Percentiles rank a stretch among this genome's conserved stretches.
Conservation (phyloP, 1,140 invertebrate species). For the Brachionus rubens region DNA sequence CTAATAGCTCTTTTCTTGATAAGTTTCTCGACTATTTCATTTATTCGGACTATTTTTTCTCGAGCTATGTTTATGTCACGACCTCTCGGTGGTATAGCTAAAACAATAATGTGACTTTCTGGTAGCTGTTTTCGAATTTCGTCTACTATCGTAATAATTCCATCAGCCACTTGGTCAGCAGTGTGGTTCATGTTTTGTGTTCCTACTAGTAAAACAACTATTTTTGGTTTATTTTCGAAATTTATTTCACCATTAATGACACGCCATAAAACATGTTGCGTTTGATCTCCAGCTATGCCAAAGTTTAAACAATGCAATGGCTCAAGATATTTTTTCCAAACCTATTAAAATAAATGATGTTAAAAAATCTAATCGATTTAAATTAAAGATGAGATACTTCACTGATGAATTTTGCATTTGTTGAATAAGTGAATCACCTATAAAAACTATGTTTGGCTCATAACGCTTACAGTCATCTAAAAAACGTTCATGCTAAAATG, state of each 20-base stretch:
- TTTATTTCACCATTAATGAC: conserved; percentile 81
- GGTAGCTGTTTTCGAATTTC: conserved; percentile 72
- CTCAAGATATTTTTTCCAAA: conserved; percentile 80
- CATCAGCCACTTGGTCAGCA: conserved; percentile 74
- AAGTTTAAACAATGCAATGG: conserved; percentile 83
- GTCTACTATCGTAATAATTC: conserved; percentile 72
- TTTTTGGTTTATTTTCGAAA: conserved; percentile 64
- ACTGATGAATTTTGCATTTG: conserved; percentile 71
- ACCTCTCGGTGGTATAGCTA: conserved; percentile 77
- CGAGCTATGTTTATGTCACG: conserved; percentile 74
- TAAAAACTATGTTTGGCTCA: conserved; percentile 83
- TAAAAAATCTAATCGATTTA: no score
- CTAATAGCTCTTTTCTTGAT: conserved; percentile 65
- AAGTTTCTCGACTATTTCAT: conserved; percentile 68
- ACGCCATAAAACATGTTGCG: conserved; percentile 82
- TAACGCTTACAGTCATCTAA: conserved; percentile 74
- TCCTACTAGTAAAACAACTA: conserved; percentile 77
- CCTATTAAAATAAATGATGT: conserved; percentile 52
- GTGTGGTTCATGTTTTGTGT: conserved; percentile 78
- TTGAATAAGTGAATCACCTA: conserved; percentile 79
- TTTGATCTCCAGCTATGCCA: conserved; percentile 80
- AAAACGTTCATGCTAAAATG: conserved; percentile 74
- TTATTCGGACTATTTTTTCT: conserved; percentile 72
- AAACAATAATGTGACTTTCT: conserved; percentile 73
- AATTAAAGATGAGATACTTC: no score